phyloP scores from a whole-genome alignment of 2,113 vertebrate species.

The Aptenodytes patagonicus region DNA sequence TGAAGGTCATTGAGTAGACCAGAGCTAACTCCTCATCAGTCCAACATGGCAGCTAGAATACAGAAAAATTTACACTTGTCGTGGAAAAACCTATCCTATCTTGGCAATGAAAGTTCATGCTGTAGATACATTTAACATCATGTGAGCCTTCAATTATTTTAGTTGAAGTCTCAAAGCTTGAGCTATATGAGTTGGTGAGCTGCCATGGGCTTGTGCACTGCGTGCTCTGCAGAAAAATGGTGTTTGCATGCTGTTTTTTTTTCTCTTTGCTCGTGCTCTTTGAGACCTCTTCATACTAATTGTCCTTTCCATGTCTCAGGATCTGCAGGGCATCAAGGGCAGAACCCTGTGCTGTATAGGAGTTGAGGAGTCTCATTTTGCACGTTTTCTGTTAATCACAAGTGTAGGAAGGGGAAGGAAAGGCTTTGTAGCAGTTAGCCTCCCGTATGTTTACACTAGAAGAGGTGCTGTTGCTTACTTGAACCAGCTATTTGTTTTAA shows the following conservation, averaged over 20 bases:
- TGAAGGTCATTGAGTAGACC: background rate
- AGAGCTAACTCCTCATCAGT: background rate
- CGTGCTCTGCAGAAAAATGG: background rate
- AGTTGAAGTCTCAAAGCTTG: background rate
- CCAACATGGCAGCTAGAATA: background rate
- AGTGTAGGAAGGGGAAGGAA: background rate
- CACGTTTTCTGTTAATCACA: background rate
- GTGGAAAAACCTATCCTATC: background rate
- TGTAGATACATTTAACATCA: background rate
- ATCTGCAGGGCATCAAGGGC: background rate
- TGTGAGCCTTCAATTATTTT: background rate
- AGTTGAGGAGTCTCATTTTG: background rate
- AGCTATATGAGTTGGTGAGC: background rate
- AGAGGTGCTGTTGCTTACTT: background rate
- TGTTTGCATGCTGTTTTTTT: background rate
- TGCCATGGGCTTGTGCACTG: background rate
- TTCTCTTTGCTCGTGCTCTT: background rate
- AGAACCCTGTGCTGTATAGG: background rate
- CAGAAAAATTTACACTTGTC: background rate
- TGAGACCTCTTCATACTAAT: background rate
- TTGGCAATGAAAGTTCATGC: background rate
- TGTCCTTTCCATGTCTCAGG: background rate
- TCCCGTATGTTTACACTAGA: background rate
- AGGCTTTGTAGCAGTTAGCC: background rate
- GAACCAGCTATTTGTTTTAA: background rate